phyloP scores from a whole-genome alignment of 2,888 invertebrate species.

The Apeira syringaria region DNA sequence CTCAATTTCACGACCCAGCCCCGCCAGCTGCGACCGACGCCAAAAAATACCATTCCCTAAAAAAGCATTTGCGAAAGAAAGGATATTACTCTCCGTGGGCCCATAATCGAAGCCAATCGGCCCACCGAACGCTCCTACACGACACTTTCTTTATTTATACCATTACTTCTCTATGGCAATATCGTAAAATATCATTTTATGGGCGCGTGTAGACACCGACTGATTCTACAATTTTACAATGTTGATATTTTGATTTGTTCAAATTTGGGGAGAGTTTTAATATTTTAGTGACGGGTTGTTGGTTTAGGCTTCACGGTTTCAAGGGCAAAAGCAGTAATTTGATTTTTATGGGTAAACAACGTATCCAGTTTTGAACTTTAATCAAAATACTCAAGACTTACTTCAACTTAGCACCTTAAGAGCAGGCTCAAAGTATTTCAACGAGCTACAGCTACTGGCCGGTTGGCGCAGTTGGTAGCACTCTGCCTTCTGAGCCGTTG shows the following conservation, averaged over 20 bases:
- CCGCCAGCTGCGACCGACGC: constrained; percentile 78
- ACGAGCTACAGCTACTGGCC: too few species aligned
- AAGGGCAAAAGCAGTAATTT: not conserved
- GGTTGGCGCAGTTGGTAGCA: too few species aligned
- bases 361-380: too few species aligned
- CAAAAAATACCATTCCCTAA: constrained; percentile 78
- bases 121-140: constrained; percentile 66
- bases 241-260: constrained; percentile 39
- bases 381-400: too few species aligned
- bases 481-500: too few species aligned
- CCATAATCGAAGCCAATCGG: constrained; percentile 82
- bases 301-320: not conserved
- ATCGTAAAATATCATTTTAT: constrained; percentile 70
- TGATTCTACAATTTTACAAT: constrained; percentile 58
- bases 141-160: constrained; percentile 74
- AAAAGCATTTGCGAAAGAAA: constrained; percentile 79
- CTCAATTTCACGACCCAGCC: constrained; percentile 66
- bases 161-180: constrained; percentile 63
- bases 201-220: constrained; percentile 48
- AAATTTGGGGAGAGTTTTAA: constrained; percentile 26
- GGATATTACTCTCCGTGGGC: constrained; percentile 81
- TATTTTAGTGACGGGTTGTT: constrained; percentile 11
- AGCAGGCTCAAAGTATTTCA: too few species aligned
- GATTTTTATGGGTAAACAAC: too few species aligned
- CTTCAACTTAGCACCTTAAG: too few species aligned